Conservation (phyloP, 1,140 invertebrate genomes). For the Macrostomum lignano region DNA sequence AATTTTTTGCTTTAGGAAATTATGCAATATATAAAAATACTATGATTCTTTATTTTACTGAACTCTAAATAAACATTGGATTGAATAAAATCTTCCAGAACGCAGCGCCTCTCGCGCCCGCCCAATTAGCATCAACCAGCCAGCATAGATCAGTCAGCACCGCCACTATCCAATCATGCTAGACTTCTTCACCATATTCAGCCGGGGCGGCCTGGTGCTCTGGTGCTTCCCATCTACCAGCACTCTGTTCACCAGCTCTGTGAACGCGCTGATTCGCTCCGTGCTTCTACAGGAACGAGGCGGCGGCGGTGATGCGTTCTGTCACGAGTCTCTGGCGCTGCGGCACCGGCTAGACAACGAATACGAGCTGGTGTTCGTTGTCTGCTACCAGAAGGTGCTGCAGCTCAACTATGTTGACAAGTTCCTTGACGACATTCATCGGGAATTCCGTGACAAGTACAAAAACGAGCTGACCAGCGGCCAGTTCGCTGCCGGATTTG, state of each 20-base stretch:
- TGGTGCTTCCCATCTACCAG: conserved; percentile 85
- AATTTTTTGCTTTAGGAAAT: no score
- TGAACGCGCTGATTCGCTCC: conserved; percentile 74
- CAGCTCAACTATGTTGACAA: conserved; percentile 87
- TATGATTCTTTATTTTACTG: no score
- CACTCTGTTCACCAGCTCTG: conserved; percentile 59
- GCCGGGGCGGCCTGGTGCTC: conserved; percentile 86
- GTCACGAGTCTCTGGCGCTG: conserved; percentile 53
- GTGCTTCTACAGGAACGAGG: conserved; percentile 83
- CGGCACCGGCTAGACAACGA: conserved; percentile 96
- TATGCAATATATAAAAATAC: no score
- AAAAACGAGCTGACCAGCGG: conserved; percentile 56
- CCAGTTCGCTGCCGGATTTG: no score
- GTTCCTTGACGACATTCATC: conserved; percentile 71
- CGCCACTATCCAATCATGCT: no score
- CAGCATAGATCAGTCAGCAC: no score
- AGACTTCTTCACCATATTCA: conserved; percentile 94
- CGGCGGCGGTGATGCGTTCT: conserved; percentile 49
- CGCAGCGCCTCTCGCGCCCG: no score
- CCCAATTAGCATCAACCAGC: no score
- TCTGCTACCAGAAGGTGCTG: conserved; percentile 86
- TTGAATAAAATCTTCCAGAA: no score
- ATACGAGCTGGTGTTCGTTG: conserved; percentile 14
- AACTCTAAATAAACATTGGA: no score
- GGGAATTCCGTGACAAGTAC: conserved; percentile 79